Evolutionary conservation across 2,888 invertebrate genomes (phyloP).

Genomic region (Amphipoea lucens): DNA sequence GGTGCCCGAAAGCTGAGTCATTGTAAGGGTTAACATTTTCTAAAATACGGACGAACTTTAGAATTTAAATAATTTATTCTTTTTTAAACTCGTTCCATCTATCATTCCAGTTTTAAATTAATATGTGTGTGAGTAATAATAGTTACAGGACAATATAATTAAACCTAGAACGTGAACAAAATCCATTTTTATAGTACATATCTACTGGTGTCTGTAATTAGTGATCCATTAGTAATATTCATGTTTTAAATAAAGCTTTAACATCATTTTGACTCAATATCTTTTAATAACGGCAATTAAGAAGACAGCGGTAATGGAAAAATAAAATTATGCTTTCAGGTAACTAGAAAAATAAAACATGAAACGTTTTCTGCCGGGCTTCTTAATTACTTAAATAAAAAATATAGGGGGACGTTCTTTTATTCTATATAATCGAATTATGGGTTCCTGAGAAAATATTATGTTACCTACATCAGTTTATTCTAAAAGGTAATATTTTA

Average conservation of each 20-base stretch:
- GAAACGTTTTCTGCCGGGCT: constrained; percentile 57
- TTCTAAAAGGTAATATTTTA: background rate
- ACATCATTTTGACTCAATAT: constrained; percentile 67
- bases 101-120: constrained; percentile 41
- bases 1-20: constrained; percentile 51
- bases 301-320: constrained; percentile 77
- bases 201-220: constrained; percentile 61
- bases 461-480: constrained; percentile 11
- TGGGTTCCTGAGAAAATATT: background rate
- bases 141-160: constrained; percentile 19
- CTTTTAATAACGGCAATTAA: constrained; percentile 77
- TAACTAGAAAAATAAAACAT: constrained; percentile 68
- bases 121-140: constrained; percentile 10
- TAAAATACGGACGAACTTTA: constrained; percentile 54
- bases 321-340: constrained; percentile 75
- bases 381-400: constrained; percentile 61
- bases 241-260: constrained; percentile 68
- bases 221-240: constrained; percentile 70
- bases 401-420: constrained; percentile 28
- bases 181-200: constrained; percentile 33
- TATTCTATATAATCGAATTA: constrained; percentile 26
- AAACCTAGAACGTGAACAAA: constrained; percentile 33
- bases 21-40: constrained; percentile 59
- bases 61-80: constrained; percentile 45
- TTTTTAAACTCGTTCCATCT: constrained; percentile 38